Evolutionary conservation across 2,113 vertebrate species (phyloP), one percentile per base, ranked within the genome.

Genomic region (Glaucomys volans): DNA sequence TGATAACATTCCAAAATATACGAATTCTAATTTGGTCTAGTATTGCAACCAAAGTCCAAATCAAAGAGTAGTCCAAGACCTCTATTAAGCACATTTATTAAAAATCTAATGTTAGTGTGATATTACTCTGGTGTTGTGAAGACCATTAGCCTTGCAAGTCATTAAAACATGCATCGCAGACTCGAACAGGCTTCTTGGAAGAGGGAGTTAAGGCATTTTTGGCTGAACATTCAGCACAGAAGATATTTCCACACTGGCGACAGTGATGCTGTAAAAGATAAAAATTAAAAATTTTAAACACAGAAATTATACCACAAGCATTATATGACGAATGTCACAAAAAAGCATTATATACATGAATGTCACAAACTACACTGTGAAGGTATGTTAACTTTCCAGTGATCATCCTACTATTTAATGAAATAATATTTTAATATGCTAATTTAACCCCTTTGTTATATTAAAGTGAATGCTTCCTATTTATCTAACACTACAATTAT

Each of bases 231-330:
- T 99, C 99, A 0, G 98, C 99, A 96, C 99, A 99, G 97, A 99
- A 99, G 97, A 99, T 99, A 98, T 99, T 99, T 59, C 99, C 99
- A 97, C 99, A 99, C 30, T 99, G 99, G 98, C 99, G 99, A 98
- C 99, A 99, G 96, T 99, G 99, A 97, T 99, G 99, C 99, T 99
- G 99, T 40, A 95, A 95, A 98, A 96, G 87, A 96, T 30, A 98
- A 87, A 96, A 50, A 98, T 3, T 52, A 90, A 97, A 96, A 87
- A 71, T 64, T 77, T 96, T 50, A 97, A 90, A 16, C 32, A 96
- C 44, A 85, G 89, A 92, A 89, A 80, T n/a, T 44, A 79, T 18
- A 94, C 6, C 67, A 64, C 64, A 57, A 85, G 37, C 35, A 84
- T 82, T 62, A 59, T 22, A 72, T 37, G 92, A 93, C 24, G 30